These are phyloP conservation scores for Pelobates fuscus DNA, from an alignment of 2,113 vertebrate genomes.

Conservation along the genomic window DNA sequence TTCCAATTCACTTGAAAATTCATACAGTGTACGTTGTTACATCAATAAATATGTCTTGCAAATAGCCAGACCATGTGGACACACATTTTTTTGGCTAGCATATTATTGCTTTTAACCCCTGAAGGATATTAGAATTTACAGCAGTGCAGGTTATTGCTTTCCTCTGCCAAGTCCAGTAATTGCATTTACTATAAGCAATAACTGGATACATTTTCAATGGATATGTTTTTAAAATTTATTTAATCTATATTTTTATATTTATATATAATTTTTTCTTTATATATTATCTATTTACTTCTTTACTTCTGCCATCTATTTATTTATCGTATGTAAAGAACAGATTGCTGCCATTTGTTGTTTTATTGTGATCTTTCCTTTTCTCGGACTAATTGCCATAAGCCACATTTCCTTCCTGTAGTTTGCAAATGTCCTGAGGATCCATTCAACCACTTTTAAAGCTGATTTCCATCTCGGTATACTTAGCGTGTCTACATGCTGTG, in stretches of 20 bases:
- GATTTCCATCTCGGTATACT: constrained; percentile 45
- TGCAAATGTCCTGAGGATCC: constrained; percentile 38
- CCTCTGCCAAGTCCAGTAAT: not conserved
- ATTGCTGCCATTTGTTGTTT: constrained; percentile 34
- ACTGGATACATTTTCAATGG: no score
- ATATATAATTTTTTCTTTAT: not conserved
- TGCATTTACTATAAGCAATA: no score
- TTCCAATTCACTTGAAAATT: no score
- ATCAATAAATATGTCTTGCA: no score
- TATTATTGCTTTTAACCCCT: constrained; percentile 9
- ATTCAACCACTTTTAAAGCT: constrained; percentile 45
- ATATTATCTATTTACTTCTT: not conserved
- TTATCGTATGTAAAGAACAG: not conserved
- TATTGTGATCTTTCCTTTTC: constrained; percentile 36
- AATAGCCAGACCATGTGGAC: no score
- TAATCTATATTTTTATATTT: no score
- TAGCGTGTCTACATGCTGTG: constrained; percentile 35
- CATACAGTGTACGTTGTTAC: no score
- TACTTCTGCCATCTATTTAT: not conserved
- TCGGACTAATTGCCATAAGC: constrained; percentile 44
- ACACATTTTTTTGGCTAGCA: not conserved
- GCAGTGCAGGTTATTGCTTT: not conserved
- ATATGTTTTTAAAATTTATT: no score
- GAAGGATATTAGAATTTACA: constrained; percentile 5
- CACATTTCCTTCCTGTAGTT: constrained; percentile 45